Evolutionary conservation across 2,888 invertebrate genomes (phyloP).

Genomic region (Cheilosia vulpina): DNA sequence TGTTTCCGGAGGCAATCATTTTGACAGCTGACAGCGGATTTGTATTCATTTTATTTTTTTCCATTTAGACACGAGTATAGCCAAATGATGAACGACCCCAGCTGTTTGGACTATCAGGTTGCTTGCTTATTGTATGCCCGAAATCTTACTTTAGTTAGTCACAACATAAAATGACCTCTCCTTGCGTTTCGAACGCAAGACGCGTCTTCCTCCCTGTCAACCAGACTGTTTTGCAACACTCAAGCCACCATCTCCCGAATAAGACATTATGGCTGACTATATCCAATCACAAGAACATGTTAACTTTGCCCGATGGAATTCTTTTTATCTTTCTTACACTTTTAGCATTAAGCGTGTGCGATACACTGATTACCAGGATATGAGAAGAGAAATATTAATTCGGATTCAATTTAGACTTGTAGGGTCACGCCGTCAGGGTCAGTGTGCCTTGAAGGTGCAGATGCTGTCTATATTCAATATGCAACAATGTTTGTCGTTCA

Average conservation of each 20-base stretch:
- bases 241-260: constrained; percentile 16
- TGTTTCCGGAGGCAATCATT: no score
- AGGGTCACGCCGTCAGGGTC: constrained; percentile 35
- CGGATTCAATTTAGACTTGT: constrained; percentile 33
- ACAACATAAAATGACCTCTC: no score
- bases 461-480: background rate
- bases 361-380: constrained; percentile 57
- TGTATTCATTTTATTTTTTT: no score
- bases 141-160: no score
- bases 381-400: constrained; percentile 34
- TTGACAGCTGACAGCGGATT: no score
- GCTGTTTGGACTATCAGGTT: no score
- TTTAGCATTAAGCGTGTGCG: constrained; percentile 14
- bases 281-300: constrained; percentile 50
- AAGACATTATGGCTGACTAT: constrained; percentile 35
- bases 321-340: constrained; percentile 24
- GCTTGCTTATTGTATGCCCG: no score
- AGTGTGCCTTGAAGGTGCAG: constrained; percentile 8
- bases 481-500: constrained; percentile 34
- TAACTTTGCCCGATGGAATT: constrained; percentile 33
- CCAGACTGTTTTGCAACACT: background rate
- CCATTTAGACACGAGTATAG: no score
- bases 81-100: no score
- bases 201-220: background rate
- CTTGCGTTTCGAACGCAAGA: no score